These are phyloP conservation scores for Alethe diademata DNA, from an alignment of 2,113 vertebrate genomes.

Conservation along the genomic window DNA sequence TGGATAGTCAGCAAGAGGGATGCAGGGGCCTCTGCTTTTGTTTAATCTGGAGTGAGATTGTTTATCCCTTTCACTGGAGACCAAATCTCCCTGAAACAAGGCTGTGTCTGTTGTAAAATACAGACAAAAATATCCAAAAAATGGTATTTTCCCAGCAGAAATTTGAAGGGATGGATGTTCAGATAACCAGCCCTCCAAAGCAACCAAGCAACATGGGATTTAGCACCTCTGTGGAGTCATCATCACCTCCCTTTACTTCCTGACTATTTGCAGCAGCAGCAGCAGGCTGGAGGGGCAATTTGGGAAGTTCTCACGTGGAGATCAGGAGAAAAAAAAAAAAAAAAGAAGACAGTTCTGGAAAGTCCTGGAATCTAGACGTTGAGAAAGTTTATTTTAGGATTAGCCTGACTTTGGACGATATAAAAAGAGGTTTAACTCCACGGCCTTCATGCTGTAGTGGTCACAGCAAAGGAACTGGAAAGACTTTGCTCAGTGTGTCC, in stretches of 20 bases:
- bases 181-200: not conserved
- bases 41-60: not conserved
- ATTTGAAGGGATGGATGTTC: not conserved
- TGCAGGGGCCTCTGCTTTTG: not conserved
- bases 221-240: not conserved
- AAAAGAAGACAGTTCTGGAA: not conserved
- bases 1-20: not conserved
- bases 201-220: not conserved
- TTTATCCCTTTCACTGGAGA: not conserved
- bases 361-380: not conserved
- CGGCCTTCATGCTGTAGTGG: not conserved
- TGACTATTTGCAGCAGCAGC: not conserved
- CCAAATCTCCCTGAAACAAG: not conserved
- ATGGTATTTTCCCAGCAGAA: not conserved
- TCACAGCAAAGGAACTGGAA: not conserved
- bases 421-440: conserved; percentile 6
- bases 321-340: not conserved
- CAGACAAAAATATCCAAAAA: not conserved
- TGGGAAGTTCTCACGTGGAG: not conserved
- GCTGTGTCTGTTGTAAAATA: not conserved
- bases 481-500: not conserved
- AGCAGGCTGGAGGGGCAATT: not conserved
- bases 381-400: conserved; percentile 19
- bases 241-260: not conserved
- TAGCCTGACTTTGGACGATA: not conserved